Evolutionary conservation across 2,113 vertebrate genomes (phyloP), one percentile per base, ranked within the genome.

Genomic region (Elaphurus davidianus): DNA sequence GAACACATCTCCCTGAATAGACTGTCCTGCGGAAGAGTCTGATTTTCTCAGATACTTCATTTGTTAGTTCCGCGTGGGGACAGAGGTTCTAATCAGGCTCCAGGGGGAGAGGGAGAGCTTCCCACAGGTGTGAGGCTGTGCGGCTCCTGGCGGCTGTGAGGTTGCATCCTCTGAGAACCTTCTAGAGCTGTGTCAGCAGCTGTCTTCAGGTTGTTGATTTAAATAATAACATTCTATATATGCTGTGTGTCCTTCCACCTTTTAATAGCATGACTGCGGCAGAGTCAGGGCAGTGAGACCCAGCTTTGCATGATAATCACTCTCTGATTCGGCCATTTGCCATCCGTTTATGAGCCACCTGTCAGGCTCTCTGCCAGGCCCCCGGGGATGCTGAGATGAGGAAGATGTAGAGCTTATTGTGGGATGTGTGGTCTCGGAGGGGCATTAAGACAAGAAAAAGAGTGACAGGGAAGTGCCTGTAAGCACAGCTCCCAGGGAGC

Each of bases 1-100:
- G 30, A 94, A 54, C 43, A 67, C 13, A 4, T 62, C 27, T 87
- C 87, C 92, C 71, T 25, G 64, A 60, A 79, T 4, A 87, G 43
- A 74, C 64, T 54, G 89, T 84, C 93, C 92, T 54, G 52, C 76
- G n/a, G 83, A 78, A 54, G 92, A 87, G 28, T 57, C 79, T 81
- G 14, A 40, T 59, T 94, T 95, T 84, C 79, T 83, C 33, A 14
- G 12, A 7, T 55, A 1, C 28, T 54, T 50, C 0, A 7, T 45
- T 40, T 60, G 87, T 59, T 97, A 6, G 54, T 55, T 76, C 74
- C 79, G 28, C 13, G 0, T 28, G 6, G 94, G 50, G 54, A 52
- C 19, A 17, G 47, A 81, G 47, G 62, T 67, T 45, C 62, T 91
- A n/a, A 43, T 30, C 0, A 1, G 8, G 76, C n/a, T 78, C n/a